phyloP scores from a whole-genome alignment of 1,140 invertebrate species.

The Drosophila ananassae region DNA sequence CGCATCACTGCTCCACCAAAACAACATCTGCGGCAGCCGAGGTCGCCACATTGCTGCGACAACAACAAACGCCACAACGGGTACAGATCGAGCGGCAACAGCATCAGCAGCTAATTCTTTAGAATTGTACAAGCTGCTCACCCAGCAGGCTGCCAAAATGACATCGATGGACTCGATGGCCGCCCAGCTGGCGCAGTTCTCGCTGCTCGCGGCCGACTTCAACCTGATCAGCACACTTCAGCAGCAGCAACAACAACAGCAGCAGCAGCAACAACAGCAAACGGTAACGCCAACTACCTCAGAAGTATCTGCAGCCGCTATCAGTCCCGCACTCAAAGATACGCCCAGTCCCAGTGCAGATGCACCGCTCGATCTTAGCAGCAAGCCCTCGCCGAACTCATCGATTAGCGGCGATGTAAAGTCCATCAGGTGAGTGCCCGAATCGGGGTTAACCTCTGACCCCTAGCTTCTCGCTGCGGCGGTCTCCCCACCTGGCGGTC shows the following conservation, averaged over 20 bases:
- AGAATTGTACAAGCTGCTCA: slow-evolving; percentile 70
- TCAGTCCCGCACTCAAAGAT: slow-evolving; percentile 84
- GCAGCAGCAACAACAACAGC: slow-evolving; percentile 57
- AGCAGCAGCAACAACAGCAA: slow-evolving; percentile 54
- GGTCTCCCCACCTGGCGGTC: not conserved
- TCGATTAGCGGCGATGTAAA: slow-evolving; percentile 81
- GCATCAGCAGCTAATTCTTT: slow-evolving; percentile 42
- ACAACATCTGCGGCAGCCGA: slow-evolving; percentile 35
- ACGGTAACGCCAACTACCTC: slow-evolving; percentile 83
- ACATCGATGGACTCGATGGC: slow-evolving; percentile 84
- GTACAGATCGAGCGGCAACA: slow-evolving; percentile 3
- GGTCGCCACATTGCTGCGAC: slow-evolving; percentile 30
- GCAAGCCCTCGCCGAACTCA: slow-evolving; percentile 86
- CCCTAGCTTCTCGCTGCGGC: not conserved
- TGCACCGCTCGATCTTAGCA: slow-evolving; percentile 91
- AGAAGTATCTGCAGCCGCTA: slow-evolving; percentile 75
- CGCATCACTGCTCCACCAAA: slow-evolving; percentile 55
- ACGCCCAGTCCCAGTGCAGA: slow-evolving; percentile 86
- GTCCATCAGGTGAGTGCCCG: slow-evolving; percentile 68
- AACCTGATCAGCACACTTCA: slow-evolving; percentile 64
- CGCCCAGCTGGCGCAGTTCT: slow-evolving; percentile 71
- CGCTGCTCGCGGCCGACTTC: slow-evolving; percentile 60
- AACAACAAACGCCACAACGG: not conserved
- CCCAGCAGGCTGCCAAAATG: slow-evolving; percentile 73
- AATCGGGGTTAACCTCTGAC: slow-evolving; percentile 8